Percentiles rank a stretch among this genome's conserved stretches.
phyloP scores from a whole-genome alignment of 2,797 vertebrate species.

The Coilia nasus region DNA sequence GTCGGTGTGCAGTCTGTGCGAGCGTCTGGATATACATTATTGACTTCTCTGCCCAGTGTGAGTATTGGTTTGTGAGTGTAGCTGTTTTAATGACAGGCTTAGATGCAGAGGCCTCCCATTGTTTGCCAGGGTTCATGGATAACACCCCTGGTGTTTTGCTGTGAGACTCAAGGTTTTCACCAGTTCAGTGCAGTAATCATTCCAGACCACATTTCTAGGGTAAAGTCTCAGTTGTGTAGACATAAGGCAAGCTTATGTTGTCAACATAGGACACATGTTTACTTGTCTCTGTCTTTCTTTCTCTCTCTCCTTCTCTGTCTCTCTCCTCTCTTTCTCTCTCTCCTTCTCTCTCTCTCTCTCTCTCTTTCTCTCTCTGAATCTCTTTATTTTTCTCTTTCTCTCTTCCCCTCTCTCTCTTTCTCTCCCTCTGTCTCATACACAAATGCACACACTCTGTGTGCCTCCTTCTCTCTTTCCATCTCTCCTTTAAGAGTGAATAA shows the following conservation, averaged over 20 bases:
- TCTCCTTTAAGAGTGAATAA: conserved; percentile 34
- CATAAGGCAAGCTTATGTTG: background rate
- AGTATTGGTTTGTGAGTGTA: background rate
- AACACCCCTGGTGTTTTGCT: conserved; percentile 10
- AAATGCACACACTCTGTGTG: conserved; percentile 5
- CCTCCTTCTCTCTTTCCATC: conserved; percentile 7
- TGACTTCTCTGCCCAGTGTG: conserved; percentile 2
- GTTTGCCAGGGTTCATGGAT: background rate
- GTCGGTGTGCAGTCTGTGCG: background rate
- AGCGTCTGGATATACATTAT: background rate
- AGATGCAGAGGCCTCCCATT: conserved; percentile 1
- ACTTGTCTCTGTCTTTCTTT: background rate
- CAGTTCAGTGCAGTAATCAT: conserved; percentile 8
- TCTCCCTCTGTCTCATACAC: conserved; percentile 29
- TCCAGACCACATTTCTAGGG: background rate
- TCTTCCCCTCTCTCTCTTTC: background rate
- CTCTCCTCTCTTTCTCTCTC: background rate
- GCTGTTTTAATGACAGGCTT: conserved; percentile 9
- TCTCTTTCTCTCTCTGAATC: background rate
- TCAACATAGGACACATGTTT: background rate
- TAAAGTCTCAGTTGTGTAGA: background rate
- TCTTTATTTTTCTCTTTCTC: background rate
- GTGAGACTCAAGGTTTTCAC: background rate
- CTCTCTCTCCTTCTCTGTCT: background rate
- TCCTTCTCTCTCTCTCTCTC: background rate